Conservation (phyloP, 2,797 vertebrate genomes). For the Acrossocheilus wenchowensis region DNA sequence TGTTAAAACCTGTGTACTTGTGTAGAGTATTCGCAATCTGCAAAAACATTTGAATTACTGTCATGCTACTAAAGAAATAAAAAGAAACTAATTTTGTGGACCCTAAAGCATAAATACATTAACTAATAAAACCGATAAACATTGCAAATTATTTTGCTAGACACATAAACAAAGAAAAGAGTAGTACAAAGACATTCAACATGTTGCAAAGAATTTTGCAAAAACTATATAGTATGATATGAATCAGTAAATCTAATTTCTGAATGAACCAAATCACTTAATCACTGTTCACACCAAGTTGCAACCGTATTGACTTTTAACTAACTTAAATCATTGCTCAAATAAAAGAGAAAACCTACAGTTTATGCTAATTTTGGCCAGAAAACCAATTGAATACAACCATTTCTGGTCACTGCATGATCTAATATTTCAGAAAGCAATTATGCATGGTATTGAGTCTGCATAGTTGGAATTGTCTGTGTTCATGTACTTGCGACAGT, state of each 20-base stretch:
- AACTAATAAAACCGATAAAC: too few species aligned
- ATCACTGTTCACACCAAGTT: neutral
- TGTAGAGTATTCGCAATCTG: too few species aligned
- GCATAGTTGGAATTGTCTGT: neutral
- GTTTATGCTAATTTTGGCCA: too few species aligned
- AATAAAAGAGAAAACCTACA: neutral
- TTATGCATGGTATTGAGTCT: neutral
- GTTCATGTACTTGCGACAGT: neutral
- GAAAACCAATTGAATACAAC: neutral
- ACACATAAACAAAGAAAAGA: too few species aligned
- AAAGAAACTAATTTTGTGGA: too few species aligned
- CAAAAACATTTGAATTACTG: too few species aligned
- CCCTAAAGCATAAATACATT: too few species aligned
- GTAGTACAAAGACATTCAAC: too few species aligned
- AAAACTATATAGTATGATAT: neutral
- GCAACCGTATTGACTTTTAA: neutral
- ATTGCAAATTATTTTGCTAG: too few species aligned
- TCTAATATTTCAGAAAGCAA: neutral
- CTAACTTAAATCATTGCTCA: neutral
- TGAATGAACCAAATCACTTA: neutral
- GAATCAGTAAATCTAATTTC: neutral
- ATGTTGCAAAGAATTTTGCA: neutral
- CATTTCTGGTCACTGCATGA: neutral
- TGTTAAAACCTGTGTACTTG: too few species aligned
- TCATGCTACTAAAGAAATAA: neutral